Evolutionary conservation across 1,140 invertebrate species (phyloP), one percentile per base, ranked within the genome.

Genomic region (Brachionus rotundiformis): DNA sequence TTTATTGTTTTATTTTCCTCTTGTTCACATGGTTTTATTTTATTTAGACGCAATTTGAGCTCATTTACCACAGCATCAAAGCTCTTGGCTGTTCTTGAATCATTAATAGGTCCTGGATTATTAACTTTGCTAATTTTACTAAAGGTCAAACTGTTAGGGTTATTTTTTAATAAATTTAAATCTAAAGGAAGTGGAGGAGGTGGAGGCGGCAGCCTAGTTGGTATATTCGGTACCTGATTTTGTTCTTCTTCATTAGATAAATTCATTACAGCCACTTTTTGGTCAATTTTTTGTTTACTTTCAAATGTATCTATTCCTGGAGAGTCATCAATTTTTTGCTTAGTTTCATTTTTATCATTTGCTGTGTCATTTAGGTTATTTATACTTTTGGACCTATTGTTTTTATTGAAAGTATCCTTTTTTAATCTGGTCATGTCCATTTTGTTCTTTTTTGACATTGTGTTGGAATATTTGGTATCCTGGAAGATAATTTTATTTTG

Each of bases 51-150:
- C 11, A 54, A 59, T 63, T 79, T 79, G 23, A 79, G 59, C 23
- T 79, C 76, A 63, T 79, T 79, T 25, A 79, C 76, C 6, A 79
- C 76, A 27, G 76, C 76, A 11, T 79, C 76, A 63, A 79, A 79
- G 36, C 47, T 79, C 13, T 79, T 79, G 3, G 36, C 27, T 16
- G 76, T 29, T 3, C 3, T 47, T 47, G 44, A 0, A 27, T 63
- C 76, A 33, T 4, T 16, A 31, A 23, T 44, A 41, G n/a, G 5
- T 41, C 44, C 16, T 29, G 13, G 4, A 8, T 54, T 59, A n/a
- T 41, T 79, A 6, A 33, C n/a, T 44, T 41, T 54, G 25, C 41
- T 54, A 10, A 23, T 44, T 47, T 27, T 11, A 33, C 36, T 68
- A 2, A 31, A 6, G 5, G 13, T 16, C 0, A 33, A 39, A 54